Evolutionary conservation across 2,888 invertebrate genomes (phyloP).

Genomic region (Leptinotarsa peninsularis): DNA sequence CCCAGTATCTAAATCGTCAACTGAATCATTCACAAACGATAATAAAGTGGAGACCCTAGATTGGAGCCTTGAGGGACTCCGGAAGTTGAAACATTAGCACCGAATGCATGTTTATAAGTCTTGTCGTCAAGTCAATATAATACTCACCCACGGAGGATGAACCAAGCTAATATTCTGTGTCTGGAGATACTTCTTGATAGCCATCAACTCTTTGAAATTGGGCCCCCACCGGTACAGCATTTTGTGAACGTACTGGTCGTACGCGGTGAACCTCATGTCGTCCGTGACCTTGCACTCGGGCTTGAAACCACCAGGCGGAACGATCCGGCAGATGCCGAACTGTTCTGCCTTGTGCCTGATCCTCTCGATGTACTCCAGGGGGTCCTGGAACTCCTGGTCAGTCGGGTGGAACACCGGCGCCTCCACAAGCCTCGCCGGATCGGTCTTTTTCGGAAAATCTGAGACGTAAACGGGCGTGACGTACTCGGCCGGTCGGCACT

Average conservation of each 20-base stretch:
- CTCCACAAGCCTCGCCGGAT: constrained; percentile 73
- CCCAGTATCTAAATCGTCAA: too few species aligned
- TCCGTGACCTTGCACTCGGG: constrained; percentile 84
- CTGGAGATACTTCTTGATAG: constrained; percentile 84
- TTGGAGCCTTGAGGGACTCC: too few species aligned
- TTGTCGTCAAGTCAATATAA: not conserved
- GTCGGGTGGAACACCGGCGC: constrained; percentile 86
- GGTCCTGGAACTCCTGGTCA: constrained; percentile 88
- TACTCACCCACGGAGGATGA: constrained; percentile 81
- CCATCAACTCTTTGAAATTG: constrained; percentile 84
- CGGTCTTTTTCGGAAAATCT: constrained; percentile 65
- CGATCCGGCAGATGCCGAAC: constrained; percentile 87
- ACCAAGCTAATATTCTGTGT: constrained; percentile 81
- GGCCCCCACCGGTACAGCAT: constrained; percentile 91
- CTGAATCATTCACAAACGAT: too few species aligned
- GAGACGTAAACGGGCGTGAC: constrained; percentile 62
- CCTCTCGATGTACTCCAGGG: constrained; percentile 84
- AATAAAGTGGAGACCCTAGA: too few species aligned
- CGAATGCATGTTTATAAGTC: too few species aligned
- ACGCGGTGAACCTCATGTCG: constrained; percentile 86
- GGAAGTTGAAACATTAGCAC: too few species aligned
- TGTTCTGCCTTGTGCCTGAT: constrained; percentile 81
- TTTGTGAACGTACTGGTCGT: constrained; percentile 91
- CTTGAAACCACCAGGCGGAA: constrained; percentile 83
- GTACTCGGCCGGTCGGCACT: constrained; percentile 53